phyloP scores from a whole-genome alignment of 2,113 vertebrate species.

The Scomber scombrus region DNA sequence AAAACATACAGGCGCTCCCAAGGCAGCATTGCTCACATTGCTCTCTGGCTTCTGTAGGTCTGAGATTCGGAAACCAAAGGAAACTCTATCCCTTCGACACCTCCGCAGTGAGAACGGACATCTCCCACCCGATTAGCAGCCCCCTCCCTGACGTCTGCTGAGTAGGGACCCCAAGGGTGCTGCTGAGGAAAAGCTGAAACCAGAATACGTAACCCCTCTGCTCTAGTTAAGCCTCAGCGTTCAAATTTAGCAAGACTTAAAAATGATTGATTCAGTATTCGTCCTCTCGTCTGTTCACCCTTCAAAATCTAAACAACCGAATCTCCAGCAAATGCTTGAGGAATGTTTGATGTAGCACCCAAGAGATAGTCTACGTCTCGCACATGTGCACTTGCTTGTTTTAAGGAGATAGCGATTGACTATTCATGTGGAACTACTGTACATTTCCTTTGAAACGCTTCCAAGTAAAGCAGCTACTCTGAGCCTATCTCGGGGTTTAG shows the following conservation, averaged over 20 bases:
- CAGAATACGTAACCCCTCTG: constrained; percentile 1
- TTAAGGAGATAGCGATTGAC: constrained; percentile 3
- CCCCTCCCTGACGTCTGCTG: constrained; percentile 39
- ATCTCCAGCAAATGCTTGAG: not conserved
- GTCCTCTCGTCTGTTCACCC: not conserved
- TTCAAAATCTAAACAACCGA: not conserved
- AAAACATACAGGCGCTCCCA: not conserved
- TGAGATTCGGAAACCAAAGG: constrained; percentile 49
- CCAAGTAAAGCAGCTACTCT: constrained; percentile 21
- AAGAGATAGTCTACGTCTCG: constrained; percentile 1
- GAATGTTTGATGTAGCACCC: constrained; percentile 7
- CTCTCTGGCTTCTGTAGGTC: constrained; percentile 55
- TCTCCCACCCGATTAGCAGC: constrained; percentile 62
- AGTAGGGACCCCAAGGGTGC: constrained; percentile 2
- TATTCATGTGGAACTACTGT: not conserved
- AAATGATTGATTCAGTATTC: not conserved
- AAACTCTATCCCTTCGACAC: constrained; percentile 66
- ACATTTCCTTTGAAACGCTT: constrained; percentile 17
- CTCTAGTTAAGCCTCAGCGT: not conserved
- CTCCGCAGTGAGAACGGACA: constrained; percentile 64
- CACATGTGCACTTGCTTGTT: constrained; percentile 26
- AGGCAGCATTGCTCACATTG: constrained; percentile 20
- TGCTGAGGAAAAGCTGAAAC: constrained; percentile 15
- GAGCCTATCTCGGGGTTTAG: not conserved
- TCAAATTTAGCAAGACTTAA: not conserved